phyloP scores from a whole-genome alignment of 2,113 vertebrate genomes.

The Rousettus leschenaultii region DNA sequence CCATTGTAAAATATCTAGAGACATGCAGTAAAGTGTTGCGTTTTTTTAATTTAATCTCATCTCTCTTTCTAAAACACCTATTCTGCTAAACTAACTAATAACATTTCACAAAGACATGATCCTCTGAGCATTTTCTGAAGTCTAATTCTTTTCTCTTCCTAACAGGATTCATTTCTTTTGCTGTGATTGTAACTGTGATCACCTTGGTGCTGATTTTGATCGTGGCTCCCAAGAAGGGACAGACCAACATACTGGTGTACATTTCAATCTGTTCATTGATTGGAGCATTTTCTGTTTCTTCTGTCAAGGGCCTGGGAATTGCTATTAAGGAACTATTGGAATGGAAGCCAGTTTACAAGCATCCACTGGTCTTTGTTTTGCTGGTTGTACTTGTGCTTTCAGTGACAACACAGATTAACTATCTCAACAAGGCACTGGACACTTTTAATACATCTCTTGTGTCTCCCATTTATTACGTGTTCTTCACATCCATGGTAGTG shows the following conservation, averaged over 20 bases:
- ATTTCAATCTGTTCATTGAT: constrained; percentile 86
- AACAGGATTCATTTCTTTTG: constrained; percentile 84
- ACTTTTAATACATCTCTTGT: constrained; percentile 85
- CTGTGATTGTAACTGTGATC: constrained; percentile 72
- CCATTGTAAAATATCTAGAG: not conserved
- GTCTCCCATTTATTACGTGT: constrained; percentile 87
- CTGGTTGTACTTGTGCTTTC: constrained; percentile 78
- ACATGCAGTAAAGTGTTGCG: not conserved
- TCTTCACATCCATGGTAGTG: constrained; percentile 84
- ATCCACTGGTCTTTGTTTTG: constrained; percentile 82
- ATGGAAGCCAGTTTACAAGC: constrained; percentile 78
- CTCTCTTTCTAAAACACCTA: not conserved
- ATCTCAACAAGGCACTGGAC: constrained; percentile 88
- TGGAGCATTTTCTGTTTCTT: constrained; percentile 88
- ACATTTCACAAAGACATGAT: not conserved
- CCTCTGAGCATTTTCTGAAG: not conserved
- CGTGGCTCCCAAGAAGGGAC: constrained; percentile 82
- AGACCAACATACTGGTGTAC: constrained; percentile 85
- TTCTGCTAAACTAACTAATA: not conserved
- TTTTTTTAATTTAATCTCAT: constrained; percentile 17
- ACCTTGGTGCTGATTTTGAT: constrained; percentile 80
- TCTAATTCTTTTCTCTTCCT: constrained; percentile 46
- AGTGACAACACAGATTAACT: constrained; percentile 85
- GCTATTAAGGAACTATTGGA: constrained; percentile 82
- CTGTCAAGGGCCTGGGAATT: constrained; percentile 87